These are phyloP conservation scores for Carcina quercana DNA, from an alignment of 2,888 invertebrate genomes.

Conservation along the genomic window DNA sequence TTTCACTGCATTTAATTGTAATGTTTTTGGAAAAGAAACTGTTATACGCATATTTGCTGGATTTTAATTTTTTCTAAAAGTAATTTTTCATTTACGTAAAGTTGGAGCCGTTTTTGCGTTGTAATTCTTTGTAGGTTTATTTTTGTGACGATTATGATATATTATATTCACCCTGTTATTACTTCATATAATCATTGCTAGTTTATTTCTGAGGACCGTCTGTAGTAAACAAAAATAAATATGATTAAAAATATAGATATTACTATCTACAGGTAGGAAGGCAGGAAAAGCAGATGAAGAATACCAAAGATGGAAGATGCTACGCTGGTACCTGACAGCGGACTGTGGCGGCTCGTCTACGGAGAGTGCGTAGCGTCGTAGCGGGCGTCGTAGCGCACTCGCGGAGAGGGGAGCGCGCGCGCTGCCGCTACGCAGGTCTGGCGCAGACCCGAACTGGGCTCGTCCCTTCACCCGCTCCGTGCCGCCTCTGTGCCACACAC, in stretches of 20 bases:
- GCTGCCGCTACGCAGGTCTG: constrained; percentile 66
- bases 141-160: too few relatives aligned
- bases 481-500: constrained; percentile 46
- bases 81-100: too few relatives aligned
- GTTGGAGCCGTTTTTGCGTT: too few relatives aligned
- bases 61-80: too few relatives aligned
- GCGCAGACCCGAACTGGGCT: constrained; percentile 75
- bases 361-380: constrained; percentile 87
- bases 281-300: constrained; percentile 1
- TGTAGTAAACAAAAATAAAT: too few relatives aligned
- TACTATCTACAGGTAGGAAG: constrained; percentile 8
- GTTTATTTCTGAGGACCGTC: too few relatives aligned
- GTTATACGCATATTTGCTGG: too few relatives aligned
- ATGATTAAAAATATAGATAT: neutral
- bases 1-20: too few relatives aligned
- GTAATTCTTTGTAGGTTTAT: too few relatives aligned
- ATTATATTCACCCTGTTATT: too few relatives aligned
- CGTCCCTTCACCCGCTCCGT: constrained; percentile 40
- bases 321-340: constrained; percentile 46
- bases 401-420: constrained; percentile 47
- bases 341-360: constrained; percentile 82
- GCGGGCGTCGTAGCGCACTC: constrained; percentile 58
- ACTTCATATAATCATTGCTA: too few relatives aligned
- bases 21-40: too few relatives aligned
- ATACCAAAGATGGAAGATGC: constrained; percentile 7